phyloP scores from a whole-genome alignment of 2,113 vertebrate species.

The Tenebrosternarchus preto region DNA sequence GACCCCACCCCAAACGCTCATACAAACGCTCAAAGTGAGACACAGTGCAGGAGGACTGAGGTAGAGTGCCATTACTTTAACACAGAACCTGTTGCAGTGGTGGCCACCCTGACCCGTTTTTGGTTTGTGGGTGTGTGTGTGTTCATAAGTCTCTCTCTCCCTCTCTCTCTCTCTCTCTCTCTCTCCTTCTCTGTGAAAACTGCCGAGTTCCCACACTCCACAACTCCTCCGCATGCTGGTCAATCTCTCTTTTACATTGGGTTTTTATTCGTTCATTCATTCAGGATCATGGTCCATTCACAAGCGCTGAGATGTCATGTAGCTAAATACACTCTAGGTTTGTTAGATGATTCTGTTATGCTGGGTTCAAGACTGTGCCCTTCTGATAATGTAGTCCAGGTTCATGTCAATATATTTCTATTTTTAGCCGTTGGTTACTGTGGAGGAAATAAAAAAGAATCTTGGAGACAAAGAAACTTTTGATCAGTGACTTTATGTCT shows the following conservation, averaged over 20 bases:
- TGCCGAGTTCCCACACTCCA: neutral
- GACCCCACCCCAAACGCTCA: neutral
- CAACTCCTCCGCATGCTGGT: neutral
- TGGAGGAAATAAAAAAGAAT: neutral
- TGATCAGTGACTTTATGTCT: constrained; percentile 18
- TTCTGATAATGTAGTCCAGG: neutral
- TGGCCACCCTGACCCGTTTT: constrained; percentile 6
- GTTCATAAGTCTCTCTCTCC: constrained; percentile 22
- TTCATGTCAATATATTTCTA: neutral
- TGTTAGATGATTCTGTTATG: neutral
- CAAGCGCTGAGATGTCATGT: neutral
- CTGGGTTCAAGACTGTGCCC: neutral
- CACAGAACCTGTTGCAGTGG: neutral
- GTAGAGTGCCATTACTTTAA: neutral
- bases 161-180: neutral
- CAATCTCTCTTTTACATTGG: neutral
- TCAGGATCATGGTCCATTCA: constrained; percentile 18
- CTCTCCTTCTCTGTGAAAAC: constrained; percentile 5
- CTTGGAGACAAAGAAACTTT: constrained; percentile 10
- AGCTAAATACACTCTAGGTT: neutral
- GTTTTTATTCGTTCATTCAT: neutral
- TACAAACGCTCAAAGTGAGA: neutral
- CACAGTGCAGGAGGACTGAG: neutral
- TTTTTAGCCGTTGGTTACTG: constrained; percentile 33
- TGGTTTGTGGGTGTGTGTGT: neutral